phyloP scores from a whole-genome alignment of 1,140 invertebrate genomes.

The Grapholita molesta region DNA sequence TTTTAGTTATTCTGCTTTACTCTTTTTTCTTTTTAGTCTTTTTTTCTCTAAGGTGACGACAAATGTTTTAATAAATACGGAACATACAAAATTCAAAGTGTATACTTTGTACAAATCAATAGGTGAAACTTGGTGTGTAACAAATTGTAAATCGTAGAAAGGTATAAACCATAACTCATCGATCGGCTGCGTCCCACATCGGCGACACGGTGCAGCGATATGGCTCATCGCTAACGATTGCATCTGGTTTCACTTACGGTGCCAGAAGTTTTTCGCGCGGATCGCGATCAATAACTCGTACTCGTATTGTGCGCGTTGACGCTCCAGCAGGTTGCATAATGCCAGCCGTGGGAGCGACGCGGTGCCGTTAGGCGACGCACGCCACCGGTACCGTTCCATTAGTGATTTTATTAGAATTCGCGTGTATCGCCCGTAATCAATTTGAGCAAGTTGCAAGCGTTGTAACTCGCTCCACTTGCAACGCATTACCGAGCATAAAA shows the following conservation, averaged over 20 bases:
- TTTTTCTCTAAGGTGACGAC: not conserved
- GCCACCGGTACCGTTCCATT: constrained; percentile 73
- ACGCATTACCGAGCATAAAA: constrained; percentile 55
- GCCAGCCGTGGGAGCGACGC: constrained; percentile 60
- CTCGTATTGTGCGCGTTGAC: constrained; percentile 53
- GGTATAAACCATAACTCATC: not conserved
- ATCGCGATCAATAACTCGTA: constrained; percentile 52
- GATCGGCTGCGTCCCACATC: not conserved
- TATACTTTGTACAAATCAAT: not conserved
- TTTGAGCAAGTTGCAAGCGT: constrained; percentile 53
- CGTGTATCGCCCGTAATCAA: constrained; percentile 71
- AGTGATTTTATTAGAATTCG: constrained; percentile 76
- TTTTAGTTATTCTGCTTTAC: no score
- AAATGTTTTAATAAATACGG: not conserved
- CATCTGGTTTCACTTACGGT: constrained; percentile 56
- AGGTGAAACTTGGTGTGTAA: not conserved
- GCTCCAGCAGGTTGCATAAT: constrained; percentile 65
- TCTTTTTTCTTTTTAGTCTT: no score
- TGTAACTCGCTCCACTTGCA: constrained; percentile 54
- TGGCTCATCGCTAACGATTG: constrained; percentile 30
- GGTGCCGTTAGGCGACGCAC: constrained; percentile 71
- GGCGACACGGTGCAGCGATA: not conserved
- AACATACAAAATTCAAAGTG: not conserved
- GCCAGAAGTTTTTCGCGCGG: constrained; percentile 45
- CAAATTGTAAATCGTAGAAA: not conserved